Evolutionary conservation across 2,888 invertebrate genomes (phyloP).

Genomic region (Aphelenchoides bicaudatus): DNA sequence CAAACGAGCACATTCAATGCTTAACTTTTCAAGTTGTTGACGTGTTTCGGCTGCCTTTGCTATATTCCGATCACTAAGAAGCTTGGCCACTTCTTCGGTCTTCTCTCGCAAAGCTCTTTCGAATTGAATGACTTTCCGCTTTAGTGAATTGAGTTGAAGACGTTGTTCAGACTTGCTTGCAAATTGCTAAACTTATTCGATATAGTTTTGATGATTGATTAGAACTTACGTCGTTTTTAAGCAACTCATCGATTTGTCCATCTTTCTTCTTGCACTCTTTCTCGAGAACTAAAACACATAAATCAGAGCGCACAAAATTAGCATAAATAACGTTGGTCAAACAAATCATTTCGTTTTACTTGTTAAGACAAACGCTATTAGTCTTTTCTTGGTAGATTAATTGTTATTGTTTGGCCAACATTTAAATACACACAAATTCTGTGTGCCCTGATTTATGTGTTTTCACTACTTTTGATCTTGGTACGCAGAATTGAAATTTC

Average conservation of each 20-base stretch:
- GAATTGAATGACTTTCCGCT: slow-evolving; percentile 35
- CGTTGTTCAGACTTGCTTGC: slow-evolving; percentile 22
- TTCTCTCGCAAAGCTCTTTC: slow-evolving; percentile 35
- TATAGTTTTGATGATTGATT: background rate
- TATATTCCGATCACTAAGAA: slow-evolving; percentile 30
- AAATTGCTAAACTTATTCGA: background rate
- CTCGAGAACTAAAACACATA: too few species aligned
- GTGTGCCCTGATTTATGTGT: too few species aligned
- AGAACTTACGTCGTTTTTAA: slow-evolving; percentile 5
- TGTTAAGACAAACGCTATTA: too few species aligned
- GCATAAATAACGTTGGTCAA: too few species aligned
- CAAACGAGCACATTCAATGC: slow-evolving; percentile 32
- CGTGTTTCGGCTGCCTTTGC: slow-evolving; percentile 33
- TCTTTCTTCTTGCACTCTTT: slow-evolving; percentile 20
- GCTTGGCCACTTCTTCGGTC: slow-evolving; percentile 35
- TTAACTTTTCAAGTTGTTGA: slow-evolving; percentile 30
- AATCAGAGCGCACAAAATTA: too few species aligned
- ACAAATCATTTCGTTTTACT: too few species aligned
- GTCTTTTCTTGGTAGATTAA: too few species aligned
- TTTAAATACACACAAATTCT: too few species aligned
- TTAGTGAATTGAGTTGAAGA: slow-evolving; percentile 30
- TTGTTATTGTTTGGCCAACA: too few species aligned
- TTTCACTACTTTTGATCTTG: slow-evolving; percentile 2
- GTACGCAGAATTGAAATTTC: slow-evolving; percentile 14
- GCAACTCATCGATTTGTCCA: slow-evolving; percentile 18